Evolutionary conservation across 2,888 invertebrate species (phyloP), one percentile per base, ranked within the genome.

Genomic region (Hemicrepidius hirtus): DNA sequence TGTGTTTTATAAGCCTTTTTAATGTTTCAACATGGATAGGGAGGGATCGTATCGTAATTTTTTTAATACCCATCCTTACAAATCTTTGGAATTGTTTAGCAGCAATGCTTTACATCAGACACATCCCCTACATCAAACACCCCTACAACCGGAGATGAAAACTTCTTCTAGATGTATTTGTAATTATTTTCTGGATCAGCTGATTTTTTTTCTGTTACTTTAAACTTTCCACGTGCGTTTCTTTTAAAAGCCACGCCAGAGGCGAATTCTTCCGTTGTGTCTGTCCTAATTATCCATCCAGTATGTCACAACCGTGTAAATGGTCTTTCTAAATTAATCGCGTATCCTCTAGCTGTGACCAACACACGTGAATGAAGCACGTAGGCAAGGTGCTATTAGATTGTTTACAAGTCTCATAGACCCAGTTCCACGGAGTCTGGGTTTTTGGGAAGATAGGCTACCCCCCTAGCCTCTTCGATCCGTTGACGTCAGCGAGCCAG

Each of bases 401-500:
- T 57, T 69, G 69, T 63, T 63, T 63, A 69, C 69, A 63, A 37
- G 21, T 28, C 59, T 50, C 64, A 65, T 65, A 70, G 44, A 69
- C 64, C 55, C 44, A 69, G 50, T 55, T 69, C 24, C 53, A 20
- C 20, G 18, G 44, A 57, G 55, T 70, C 55, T 70, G 46, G 35
- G 49, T 46, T 40, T 70, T 70, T 28, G 44, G 41, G 21, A 57
- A 66, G 41, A 37, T 57, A 57, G 40, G 67, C 57, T 50, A 68
- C 57, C 53, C 50, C 68, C 59, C 49, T 57, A 65, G 70, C 63
- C n/a, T 67, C 57, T 76, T 78, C 76, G 75, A 76, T 75, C 73
- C 67, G 73, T 67, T 78, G 79, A 78, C 78, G 78, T 78, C 77
- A 78, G 66, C 60, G 75, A 73, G 72, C 68, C 71, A 65, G 75